Base-by-base conservation (phyloP, 2,888 invertebrate genomes). In the Thera obeliscata region DNA sequence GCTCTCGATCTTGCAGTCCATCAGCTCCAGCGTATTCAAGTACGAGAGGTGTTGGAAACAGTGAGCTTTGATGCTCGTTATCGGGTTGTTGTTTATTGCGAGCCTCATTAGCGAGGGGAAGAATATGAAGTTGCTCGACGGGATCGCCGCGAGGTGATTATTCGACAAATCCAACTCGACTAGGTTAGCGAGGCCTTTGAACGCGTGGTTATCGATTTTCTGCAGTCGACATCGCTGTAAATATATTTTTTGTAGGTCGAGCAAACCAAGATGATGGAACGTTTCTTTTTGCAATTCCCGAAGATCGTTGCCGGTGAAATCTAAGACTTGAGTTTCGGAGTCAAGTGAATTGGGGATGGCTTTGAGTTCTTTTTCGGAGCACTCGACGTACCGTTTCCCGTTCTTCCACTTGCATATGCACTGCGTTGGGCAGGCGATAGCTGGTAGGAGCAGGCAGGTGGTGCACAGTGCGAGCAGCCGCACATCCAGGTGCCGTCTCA, bases 321-420 rank as follows among this genome's bases (percentile, higher is more conserved):
- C 97, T 64, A 98, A 93, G 49, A 98, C 98, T 94, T 98, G 98
- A 0, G 98, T 98, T 80, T 96, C 97, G 36, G 96, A 95, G 84
- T 97, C 96, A 79, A 98, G 95, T 62, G 96, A 96, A 77, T 95
- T 95, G 2, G 98, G 98, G 67, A 98, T 95, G 9, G 95, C 94
- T 73, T 96, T 95, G 64, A 98, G 93, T 64, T 95, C 96, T 83
- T 96, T 96, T 72, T 96, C 96, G 60, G 96, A 95, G 89, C 98
- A 98, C 87, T 98, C 98, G 60, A 97, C 98, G 75, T 97, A 97
- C 84, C 98, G 96, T 84, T 98, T 98, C 58, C 98, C 98, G 83
- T 96, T 96, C 88, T 98, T 98, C 98, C 98, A 98, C 87, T 97
- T 98, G 94, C 98, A 98, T 66, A 95, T 94, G 88, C 98, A 98